phyloP scores from a whole-genome alignment of 1,140 invertebrate genomes.

The Dinothrombium tinctorium region DNA sequence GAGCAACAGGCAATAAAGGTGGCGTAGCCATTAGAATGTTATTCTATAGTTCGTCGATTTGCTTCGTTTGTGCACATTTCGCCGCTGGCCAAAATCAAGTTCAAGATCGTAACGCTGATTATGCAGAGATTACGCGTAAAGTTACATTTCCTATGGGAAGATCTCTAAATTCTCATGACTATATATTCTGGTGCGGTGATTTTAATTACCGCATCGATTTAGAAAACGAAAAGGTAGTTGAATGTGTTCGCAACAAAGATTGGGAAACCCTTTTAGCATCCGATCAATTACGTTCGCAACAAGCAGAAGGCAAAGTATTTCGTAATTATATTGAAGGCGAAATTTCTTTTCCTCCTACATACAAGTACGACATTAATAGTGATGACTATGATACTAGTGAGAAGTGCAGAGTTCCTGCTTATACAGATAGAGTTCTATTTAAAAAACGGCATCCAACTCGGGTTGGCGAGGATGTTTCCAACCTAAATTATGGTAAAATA shows the following conservation, averaged over 20 bases:
- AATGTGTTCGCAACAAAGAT: constrained; percentile 50
- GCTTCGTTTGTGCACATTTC: constrained; percentile 96
- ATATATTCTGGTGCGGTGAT: constrained; percentile 98
- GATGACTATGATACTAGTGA: constrained; percentile 99
- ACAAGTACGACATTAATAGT: constrained; percentile 96
- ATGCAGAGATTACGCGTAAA: constrained; percentile 76
- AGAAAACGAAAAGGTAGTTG: constrained; percentile 78
- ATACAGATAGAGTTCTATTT: constrained; percentile 91
- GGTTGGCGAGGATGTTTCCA: constrained; percentile 25
- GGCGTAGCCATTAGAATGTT: constrained; percentile 82
- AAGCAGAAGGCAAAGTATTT: constrained; percentile 35
- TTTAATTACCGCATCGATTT: constrained; percentile 97
- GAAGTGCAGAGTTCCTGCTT: constrained; percentile 84
- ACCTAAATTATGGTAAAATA: constrained; percentile 40
- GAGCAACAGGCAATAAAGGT: constrained; percentile 79
- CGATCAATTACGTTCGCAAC: constrained; percentile 59
- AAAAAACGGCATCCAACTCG: constrained; percentile 29
- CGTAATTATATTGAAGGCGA: constrained; percentile 77
- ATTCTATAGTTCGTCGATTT: constrained; percentile 71
- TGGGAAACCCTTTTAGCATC: constrained; percentile 47
- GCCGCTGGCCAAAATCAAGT: constrained; percentile 92
- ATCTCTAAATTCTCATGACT: constrained; percentile 80
- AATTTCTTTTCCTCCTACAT: constrained; percentile 82
- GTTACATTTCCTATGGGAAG: constrained; percentile 76
- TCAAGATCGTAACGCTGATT: constrained; percentile 85